These are phyloP conservation scores for Lydus trimaculatus DNA, from an alignment of 2,888 invertebrate genomes.

Conservation along the genomic window DNA sequence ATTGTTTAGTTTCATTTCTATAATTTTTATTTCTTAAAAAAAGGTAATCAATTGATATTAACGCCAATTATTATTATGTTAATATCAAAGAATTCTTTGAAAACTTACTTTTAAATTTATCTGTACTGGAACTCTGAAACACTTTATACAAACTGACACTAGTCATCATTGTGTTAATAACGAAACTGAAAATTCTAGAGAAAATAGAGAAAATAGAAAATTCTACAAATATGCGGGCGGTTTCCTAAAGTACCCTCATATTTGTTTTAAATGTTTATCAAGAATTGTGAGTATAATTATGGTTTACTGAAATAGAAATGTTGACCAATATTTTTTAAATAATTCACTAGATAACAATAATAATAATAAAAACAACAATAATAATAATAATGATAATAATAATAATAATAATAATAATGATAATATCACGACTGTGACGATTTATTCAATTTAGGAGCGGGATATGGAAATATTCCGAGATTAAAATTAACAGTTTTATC, in stretches of 20 bases:
- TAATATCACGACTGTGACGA: no score
- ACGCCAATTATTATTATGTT: conserved; percentile 12
- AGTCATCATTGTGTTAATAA: neutral
- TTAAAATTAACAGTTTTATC: no score
- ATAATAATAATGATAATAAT: no score
- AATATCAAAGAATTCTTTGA: neutral
- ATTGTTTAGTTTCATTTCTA: conserved; percentile 11
- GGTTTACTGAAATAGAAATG: neutral
- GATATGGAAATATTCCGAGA: no score
- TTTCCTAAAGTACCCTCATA: neutral
- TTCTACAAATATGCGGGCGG: neutral
- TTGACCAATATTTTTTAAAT: neutral
- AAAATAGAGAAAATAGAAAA: neutral
- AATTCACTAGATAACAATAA: neutral
- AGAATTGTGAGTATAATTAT: neutral
- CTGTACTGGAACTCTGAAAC: neutral
- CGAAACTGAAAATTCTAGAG: neutral
- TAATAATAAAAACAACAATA: no score
- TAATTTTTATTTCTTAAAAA: neutral
- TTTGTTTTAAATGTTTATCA: neutral
- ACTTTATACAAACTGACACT: neutral
- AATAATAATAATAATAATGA: no score
- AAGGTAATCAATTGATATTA: neutral
- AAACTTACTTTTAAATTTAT: neutral
- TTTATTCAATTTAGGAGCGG: no score